Percentiles rank a stretch among this genome's conserved stretches.
phyloP scores from a whole-genome alignment of 2,888 invertebrate species.

The Chydorus sphaericus region DNA sequence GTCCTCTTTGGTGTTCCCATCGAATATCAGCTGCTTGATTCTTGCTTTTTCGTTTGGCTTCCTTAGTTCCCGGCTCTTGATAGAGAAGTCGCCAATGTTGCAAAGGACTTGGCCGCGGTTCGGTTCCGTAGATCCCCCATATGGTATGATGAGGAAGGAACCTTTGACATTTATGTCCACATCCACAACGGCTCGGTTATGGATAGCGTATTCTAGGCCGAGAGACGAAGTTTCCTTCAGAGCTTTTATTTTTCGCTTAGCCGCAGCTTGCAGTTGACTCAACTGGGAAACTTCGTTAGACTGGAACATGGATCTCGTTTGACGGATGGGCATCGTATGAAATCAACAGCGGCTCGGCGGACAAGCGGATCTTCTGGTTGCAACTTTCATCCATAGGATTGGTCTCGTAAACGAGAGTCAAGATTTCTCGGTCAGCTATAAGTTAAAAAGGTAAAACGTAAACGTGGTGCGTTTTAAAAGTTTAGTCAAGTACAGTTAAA shows the following conservation, averaged over 20 bases:
- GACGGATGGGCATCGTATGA: constrained; percentile 84
- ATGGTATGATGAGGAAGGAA: constrained; percentile 73
- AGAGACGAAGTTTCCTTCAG: constrained; percentile 83
- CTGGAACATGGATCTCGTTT: constrained; percentile 71
- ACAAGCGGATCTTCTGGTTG: constrained; percentile 64
- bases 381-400: constrained; percentile 60
- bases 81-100: constrained; percentile 4
- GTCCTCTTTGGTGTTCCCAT: constrained; percentile 46
- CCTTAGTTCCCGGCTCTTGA: neutral
- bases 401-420: constrained; percentile 76
- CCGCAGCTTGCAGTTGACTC: constrained; percentile 73
- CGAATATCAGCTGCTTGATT: constrained; percentile 39
- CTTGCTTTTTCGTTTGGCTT: constrained; percentile 26
- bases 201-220: constrained; percentile 83
- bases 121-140: constrained; percentile 41
- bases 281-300: constrained; percentile 58
- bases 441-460: too few relatives aligned
- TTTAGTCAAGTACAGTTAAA: too few relatives aligned
- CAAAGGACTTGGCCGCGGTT: neutral
- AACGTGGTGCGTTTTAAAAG: too few relatives aligned
- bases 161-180: constrained; percentile 60
- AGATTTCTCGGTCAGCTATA: constrained; percentile 17
- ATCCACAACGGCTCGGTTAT: constrained; percentile 61
- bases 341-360: constrained; percentile 69
- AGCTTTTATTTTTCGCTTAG: constrained; percentile 62